phyloP scores from a whole-genome alignment of 1,140 invertebrate genomes.

The Armadillidium nasatum region DNA sequence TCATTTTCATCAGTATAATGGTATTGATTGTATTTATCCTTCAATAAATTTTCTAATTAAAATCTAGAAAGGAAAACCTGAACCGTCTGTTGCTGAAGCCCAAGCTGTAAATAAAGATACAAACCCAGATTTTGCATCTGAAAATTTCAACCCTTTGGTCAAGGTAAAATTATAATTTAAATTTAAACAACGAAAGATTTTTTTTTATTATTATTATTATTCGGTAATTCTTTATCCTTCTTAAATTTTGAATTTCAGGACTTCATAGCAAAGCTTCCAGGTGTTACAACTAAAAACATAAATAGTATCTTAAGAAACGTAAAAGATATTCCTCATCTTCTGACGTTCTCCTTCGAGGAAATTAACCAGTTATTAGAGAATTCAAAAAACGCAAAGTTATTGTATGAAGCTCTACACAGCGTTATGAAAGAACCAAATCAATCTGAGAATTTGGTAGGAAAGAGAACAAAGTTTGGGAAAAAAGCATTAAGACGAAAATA shows the following conservation, averaged over 20 bases:
- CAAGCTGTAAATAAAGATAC: slow-evolving; percentile 49
- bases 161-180: slow-evolving; percentile 49
- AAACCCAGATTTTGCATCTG: slow-evolving; percentile 46
- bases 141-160: slow-evolving; percentile 50
- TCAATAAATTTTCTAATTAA: too few species aligned
- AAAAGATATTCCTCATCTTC: slow-evolving; percentile 58
- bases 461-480: not conserved
- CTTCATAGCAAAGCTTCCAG: slow-evolving; percentile 84
- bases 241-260: slow-evolving; percentile 66
- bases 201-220: too few species aligned
- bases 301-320: slow-evolving; percentile 71
- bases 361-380: slow-evolving; percentile 62
- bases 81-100: slow-evolving; percentile 69
- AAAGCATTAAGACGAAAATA: slow-evolving; percentile 16
- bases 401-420: slow-evolving; percentile 51
- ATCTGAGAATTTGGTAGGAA: not conserved
- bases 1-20: too few species aligned
- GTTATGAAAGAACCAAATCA: slow-evolving; percentile 34
- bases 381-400: slow-evolving; percentile 49
- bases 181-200: too few species aligned
- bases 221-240: too few species aligned
- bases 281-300: slow-evolving; percentile 82
- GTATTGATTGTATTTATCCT: too few species aligned
- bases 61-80: slow-evolving; percentile 55
- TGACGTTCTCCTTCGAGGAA: slow-evolving; percentile 55